A percentile compares a stretch with the other conserved stretches of the same genome.
These are phyloP conservation scores for Papilio polyxenes DNA, from an alignment of 1,140 invertebrate genomes.

Conservation along the genomic window DNA sequence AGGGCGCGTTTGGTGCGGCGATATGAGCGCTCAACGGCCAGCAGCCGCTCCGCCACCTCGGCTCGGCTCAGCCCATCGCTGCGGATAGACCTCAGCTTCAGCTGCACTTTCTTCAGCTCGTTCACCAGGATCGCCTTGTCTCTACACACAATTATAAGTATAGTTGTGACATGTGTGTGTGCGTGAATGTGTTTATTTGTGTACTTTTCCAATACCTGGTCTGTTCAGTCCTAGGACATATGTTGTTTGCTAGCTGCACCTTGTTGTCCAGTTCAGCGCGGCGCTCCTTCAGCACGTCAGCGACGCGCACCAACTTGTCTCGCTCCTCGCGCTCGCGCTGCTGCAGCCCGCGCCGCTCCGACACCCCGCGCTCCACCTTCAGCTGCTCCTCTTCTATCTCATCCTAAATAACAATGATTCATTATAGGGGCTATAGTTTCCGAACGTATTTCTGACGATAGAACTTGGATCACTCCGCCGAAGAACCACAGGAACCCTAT, in stretches of 20 bases:
- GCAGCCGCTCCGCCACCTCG: conserved; percentile 56
- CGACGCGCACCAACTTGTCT: conserved; percentile 58
- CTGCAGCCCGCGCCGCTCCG: conserved; percentile 48
- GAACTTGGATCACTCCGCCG: no score
- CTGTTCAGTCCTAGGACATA: conserved; percentile 73
- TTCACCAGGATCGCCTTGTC: conserved; percentile 55
- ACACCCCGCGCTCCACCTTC: conserved; percentile 59
- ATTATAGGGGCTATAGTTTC: background rate
- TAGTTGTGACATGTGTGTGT: no score
- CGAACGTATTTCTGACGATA: no score
- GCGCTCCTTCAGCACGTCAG: conserved; percentile 63
- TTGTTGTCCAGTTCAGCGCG: conserved; percentile 58
- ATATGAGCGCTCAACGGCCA: conserved; percentile 55
- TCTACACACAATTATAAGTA: conserved; percentile 42
- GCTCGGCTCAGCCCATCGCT: conserved; percentile 60
- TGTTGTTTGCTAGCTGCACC: conserved; percentile 12
- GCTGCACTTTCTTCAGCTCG: conserved; percentile 63
- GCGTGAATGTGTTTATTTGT: no score
- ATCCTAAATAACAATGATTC: conserved; percentile 50
- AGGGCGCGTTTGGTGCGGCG: conserved; percentile 50
- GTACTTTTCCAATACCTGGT: conserved; percentile 55
- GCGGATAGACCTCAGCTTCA: conserved; percentile 63
- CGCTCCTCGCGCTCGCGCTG: conserved; percentile 61
- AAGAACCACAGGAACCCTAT: no score
- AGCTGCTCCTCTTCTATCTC: conserved; percentile 65